Base-by-base conservation (phyloP, 2,797 vertebrate genomes). In the Ctenosaura bakeri region DNA sequence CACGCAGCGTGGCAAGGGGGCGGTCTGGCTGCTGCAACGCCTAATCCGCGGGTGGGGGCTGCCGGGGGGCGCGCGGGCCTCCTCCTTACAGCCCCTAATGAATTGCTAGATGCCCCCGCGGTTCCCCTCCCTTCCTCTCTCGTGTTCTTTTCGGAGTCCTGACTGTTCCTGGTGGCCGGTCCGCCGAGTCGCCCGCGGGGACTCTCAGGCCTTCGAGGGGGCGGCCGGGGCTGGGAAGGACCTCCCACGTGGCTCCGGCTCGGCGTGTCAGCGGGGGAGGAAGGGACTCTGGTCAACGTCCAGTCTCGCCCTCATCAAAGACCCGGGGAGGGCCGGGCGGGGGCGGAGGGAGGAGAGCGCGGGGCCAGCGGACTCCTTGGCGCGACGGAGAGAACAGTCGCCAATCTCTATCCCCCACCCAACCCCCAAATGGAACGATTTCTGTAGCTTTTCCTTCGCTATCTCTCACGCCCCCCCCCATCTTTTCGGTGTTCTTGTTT, bases 191-290 rank as follows among this genome's bases (percentile, higher is more conserved):
- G 96, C 97, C 97, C 94, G 95, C 94, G 92, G 97, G 95, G 96
- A 95, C 7, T 52, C 7, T 52, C 7, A 52, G 95, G 88, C 86
- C 95, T 95, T 93, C 95, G 96, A 93, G 90, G 32, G 88, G 96
- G 93, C 90, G 91, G 94, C 88, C 52, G 91, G 90, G 94, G 96
- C 94, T 13, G 96, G 93, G 88, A 46, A 94, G 93, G 98, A 98
- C 98, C 98, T 98, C 98, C 98, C 98, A 98, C 97, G 98, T 98
- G 97, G 98, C 91, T 73, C 95, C 95, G 95, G 94, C 95, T 96
- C 90, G 95, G 94, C 42, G 96, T 97, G 97, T 97, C 96, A 96
- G 91, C 42, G 46, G 94, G 95, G 89, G 94, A 94, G 92, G 16
- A 94, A 95, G 42, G 14, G 76, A 96, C 96, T 96, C 96, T 95